phyloP scores from a whole-genome alignment of 2,113 vertebrate genomes.

The Ctenodactylus gundi region DNA sequence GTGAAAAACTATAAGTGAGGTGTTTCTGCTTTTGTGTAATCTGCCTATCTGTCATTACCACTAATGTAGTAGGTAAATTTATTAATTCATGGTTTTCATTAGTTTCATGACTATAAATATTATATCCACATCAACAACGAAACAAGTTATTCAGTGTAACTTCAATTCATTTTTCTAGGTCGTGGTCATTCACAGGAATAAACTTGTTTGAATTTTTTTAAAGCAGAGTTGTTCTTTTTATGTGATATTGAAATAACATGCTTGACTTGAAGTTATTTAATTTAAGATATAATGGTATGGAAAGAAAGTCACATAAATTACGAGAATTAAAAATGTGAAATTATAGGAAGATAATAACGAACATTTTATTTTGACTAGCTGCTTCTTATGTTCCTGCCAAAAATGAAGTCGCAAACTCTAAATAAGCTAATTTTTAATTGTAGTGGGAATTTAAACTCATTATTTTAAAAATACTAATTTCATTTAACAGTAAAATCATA shows the following conservation, averaged over 20 bases:
- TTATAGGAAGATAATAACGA: neutral
- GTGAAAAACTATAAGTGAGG: neutral
- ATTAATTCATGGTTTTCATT: neutral
- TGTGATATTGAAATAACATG: neutral
- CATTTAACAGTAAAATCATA: neutral
- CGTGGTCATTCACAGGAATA: neutral
- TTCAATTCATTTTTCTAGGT: neutral
- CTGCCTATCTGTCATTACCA: neutral
- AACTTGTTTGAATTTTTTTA: neutral
- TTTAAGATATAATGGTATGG: neutral
- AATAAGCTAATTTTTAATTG: neutral
- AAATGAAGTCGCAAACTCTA: neutral
- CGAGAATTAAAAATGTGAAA: neutral
- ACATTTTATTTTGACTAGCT: neutral
- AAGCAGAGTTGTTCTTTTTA: neutral
- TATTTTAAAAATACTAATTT: neutral
- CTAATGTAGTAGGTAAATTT: neutral
- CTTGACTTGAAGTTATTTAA: neutral
- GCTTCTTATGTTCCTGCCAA: neutral
- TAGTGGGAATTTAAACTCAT: neutral
- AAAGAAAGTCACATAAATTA: neutral
- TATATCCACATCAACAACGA: neutral
- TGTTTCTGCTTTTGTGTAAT: neutral
- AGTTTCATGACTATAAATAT: neutral
- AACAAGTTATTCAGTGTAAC: neutral